These are phyloP conservation scores for Drosophila mayri DNA, from an alignment of 1,140 invertebrate genomes.

Conservation along the genomic window DNA sequence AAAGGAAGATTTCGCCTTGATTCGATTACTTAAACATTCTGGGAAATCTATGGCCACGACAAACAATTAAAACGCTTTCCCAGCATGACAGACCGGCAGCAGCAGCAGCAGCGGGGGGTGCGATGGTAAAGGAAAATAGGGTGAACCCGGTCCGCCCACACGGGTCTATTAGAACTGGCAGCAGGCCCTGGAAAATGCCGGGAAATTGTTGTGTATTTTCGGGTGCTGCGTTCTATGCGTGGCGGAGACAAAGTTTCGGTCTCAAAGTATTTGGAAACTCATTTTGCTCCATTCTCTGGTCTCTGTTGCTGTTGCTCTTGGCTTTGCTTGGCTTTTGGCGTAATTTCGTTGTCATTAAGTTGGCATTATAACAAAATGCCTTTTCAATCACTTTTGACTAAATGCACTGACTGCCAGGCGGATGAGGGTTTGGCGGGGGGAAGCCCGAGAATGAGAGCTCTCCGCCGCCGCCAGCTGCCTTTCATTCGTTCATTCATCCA, in stretches of 20 bases:
- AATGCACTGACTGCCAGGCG: conserved; percentile 61
- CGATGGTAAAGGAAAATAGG: background rate
- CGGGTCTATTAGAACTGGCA: conserved; percentile 44
- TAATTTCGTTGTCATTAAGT: conserved; percentile 84
- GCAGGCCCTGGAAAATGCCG: conserved; percentile 22
- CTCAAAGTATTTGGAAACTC: conserved; percentile 61
- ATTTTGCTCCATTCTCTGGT: conserved; percentile 34
- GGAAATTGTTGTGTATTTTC: conserved; percentile 40
- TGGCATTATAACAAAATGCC: conserved; percentile 84
- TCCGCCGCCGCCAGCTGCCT: conserved; percentile 24
- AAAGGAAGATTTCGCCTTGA: conserved; percentile 42
- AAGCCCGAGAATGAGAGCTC: conserved; percentile 4
- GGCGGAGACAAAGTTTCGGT: conserved; percentile 46
- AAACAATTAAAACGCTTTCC: conserved; percentile 62
- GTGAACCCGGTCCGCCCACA: conserved; percentile 16
- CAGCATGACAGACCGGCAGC: conserved; percentile 29
- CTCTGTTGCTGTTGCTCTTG: conserved; percentile 21
- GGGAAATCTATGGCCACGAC: conserved; percentile 38
- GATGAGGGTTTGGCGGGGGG: background rate
- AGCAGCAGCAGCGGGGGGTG: background rate
- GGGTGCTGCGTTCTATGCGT: conserved; percentile 26
- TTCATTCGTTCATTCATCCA: conserved; percentile 12
- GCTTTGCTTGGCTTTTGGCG: conserved; percentile 70
- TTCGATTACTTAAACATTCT: conserved; percentile 54
- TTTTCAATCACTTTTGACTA: conserved; percentile 84